These are phyloP conservation scores for Pterobdella sp. DNA, from an alignment of 2,888 invertebrate species.

Conservation along the genomic window DNA sequence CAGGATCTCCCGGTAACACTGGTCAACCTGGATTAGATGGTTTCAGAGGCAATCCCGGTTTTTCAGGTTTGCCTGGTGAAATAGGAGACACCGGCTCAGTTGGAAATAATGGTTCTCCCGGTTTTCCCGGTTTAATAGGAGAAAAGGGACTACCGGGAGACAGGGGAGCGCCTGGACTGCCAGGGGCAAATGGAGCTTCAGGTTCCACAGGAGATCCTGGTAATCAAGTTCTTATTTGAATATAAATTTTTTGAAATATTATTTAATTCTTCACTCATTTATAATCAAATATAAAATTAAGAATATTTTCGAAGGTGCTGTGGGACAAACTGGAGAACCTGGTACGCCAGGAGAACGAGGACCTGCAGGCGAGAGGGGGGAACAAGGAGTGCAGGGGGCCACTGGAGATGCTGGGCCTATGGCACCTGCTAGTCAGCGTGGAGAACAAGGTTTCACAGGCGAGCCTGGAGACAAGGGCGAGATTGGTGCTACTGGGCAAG, in stretches of 20 bases:
- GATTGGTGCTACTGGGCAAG: background rate
- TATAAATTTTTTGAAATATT: background rate
- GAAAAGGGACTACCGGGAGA: background rate
- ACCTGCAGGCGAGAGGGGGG: background rate
- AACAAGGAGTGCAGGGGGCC: background rate
- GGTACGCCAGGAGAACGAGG: slow-evolving; percentile 27
- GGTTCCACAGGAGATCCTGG: background rate
- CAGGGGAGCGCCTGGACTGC: background rate
- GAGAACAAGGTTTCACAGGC: slow-evolving; percentile 4
- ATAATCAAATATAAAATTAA: background rate
- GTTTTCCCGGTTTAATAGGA: too few relatives aligned
- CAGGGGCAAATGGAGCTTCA: background rate
- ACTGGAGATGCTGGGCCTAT: background rate
- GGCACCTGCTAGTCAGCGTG: background rate
- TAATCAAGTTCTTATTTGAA: background rate
- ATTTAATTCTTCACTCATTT: background rate
- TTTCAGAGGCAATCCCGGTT: slow-evolving; percentile 22
- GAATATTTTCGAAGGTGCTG: slow-evolving; percentile 22
- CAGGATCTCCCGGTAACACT: slow-evolving; percentile 8
- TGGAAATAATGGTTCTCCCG: background rate
- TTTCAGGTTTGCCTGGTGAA: background rate
- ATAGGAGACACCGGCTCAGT: background rate
- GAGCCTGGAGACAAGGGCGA: background rate
- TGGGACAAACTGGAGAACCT: slow-evolving; percentile 25
- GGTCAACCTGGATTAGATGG: slow-evolving; percentile 37